A percentile compares a stretch with the other conserved stretches of the same genome.
These are phyloP conservation scores for Agrilus cyanescens DNA, from an alignment of 2,888 invertebrate species.

Conservation along the genomic window DNA sequence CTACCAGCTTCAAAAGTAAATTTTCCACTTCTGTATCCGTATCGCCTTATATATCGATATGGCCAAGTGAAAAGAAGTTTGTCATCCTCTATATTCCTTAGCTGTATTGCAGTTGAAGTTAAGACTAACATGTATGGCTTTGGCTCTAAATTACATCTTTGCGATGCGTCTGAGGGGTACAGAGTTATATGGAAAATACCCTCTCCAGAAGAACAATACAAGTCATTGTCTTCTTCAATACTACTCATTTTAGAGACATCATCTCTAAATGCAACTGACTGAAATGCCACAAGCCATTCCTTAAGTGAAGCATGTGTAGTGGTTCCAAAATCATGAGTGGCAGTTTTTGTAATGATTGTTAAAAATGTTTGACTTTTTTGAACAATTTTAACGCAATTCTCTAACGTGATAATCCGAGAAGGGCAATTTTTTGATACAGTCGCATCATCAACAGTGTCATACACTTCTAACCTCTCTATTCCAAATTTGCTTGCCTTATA, in stretches of 20 bases:
- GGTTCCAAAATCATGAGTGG: conserved; percentile 47
- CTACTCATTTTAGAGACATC: conserved; percentile 40
- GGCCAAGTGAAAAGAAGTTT: conserved; percentile 69
- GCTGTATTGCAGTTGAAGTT: conserved; percentile 62
- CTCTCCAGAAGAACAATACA: conserved; percentile 78
- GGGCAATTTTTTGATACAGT: conserved; percentile 45
- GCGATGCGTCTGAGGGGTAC: conserved; percentile 66
- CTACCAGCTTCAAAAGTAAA: conserved; percentile 82
- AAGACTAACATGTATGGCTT: conserved; percentile 58
- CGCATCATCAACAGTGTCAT: conserved; percentile 66
- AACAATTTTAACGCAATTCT: conserved; percentile 79
- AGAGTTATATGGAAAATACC: conserved; percentile 66
- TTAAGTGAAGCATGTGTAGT: conserved; percentile 56
- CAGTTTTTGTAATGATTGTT: conserved; percentile 64
- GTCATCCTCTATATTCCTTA: conserved; percentile 53
- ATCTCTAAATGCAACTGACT: conserved; percentile 70
- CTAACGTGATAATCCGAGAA: conserved; percentile 65
- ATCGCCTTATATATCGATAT: conserved; percentile 69
- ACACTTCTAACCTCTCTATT: conserved; percentile 74
- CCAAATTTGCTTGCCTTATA: conserved; percentile 77
- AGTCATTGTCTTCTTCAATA: conserved; percentile 77
- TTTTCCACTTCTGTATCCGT: conserved; percentile 76
- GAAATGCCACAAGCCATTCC: conserved; percentile 69
- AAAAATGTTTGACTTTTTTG: conserved; percentile 46
- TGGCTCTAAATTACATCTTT: conserved; percentile 59